phyloP scores from a whole-genome alignment of 2,797 vertebrate species.

The Pogonophryne albipinna region DNA sequence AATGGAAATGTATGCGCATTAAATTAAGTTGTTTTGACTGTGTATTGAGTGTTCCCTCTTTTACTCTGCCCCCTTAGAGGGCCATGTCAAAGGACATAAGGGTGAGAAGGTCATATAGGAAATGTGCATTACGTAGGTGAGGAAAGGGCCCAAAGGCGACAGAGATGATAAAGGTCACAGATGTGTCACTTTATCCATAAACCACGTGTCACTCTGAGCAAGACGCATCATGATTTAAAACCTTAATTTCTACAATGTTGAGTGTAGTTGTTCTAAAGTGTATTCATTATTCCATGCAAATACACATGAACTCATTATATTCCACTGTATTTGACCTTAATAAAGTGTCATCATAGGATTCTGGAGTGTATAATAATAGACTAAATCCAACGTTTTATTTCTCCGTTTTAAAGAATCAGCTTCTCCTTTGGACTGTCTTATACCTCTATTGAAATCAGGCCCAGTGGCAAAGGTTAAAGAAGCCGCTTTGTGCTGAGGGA shows the following conservation, averaged over 20 bases:
- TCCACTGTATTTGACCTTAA: too few species aligned
- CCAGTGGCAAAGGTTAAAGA: conserved; percentile 34
- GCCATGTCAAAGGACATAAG: background rate
- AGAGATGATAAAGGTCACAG: background rate
- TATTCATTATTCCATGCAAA: background rate
- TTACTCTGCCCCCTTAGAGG: too few species aligned
- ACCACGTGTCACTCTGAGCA: background rate
- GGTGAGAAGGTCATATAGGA: background rate
- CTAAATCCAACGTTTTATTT: background rate
- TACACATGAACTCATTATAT: background rate
- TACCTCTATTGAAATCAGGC: conserved; percentile 12
- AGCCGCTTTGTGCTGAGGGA: conserved; percentile 28
- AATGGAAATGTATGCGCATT: background rate
- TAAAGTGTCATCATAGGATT: background rate
- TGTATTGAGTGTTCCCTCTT: background rate
- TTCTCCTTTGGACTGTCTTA: conserved; percentile 15
- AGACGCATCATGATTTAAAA: background rate
- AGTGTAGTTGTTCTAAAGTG: background rate
- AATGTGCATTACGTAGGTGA: background rate
- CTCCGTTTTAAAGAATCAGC: background rate
- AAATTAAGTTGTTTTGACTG: background rate
- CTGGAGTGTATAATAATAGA: too few species aligned
- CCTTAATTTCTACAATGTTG: background rate
- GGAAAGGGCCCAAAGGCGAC: background rate
- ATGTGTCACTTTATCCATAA: background rate